Base-by-base conservation (phyloP, 2,888 invertebrate genomes). In the Chironomus tentans region DNA sequence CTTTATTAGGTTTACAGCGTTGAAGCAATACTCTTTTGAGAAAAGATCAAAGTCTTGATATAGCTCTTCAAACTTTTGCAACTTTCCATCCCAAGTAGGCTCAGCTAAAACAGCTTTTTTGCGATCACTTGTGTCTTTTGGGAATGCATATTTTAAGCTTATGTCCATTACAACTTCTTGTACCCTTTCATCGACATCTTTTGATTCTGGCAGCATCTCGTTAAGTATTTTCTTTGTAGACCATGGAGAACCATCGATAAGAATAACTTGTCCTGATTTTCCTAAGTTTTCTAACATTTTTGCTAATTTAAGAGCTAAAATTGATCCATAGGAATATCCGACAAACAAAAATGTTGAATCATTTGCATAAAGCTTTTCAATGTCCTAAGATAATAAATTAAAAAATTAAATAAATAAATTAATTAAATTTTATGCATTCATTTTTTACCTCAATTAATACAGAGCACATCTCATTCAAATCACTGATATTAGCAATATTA, bases 241-340 rank as follows among this genome's bases (percentile, higher is more conserved):
- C 46, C 89, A 87, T 0, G 93, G 94, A 0, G 92, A 87, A 10
- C 96, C 95, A 81, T 97, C 97, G 70, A 98, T 86, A 13, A 94
- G 87, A 79, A 91, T 85, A 1, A 93, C 79, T 62, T 87, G 85
- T 3, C 92, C 92, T n/a, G 81, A 84, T 74, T 85, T 85, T 78
- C 91, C 92, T 80, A 87, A 85, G 5, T 83, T 84, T 82, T 94
- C 94, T 61, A 97, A 84, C 80, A 87, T 86, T 7, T 88, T 84
- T 3, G 90, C 91, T 77, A 97, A 84, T 81, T 95, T 93, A 76
- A 96, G 83, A 0, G 91, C 91, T 22, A 95, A 85, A 22, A 92
- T 82, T 0, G 91, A 86, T 65, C 98, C 98, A 81, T 90, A 97
- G 13, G 97, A 98, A 85, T 98, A 97, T 2, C 93, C 97, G 13